Percentiles rank a stretch among this genome's conserved stretches.
Evolutionary conservation across 2,888 invertebrate genomes (phyloP).

Genomic region (Encarsia formosa): DNA sequence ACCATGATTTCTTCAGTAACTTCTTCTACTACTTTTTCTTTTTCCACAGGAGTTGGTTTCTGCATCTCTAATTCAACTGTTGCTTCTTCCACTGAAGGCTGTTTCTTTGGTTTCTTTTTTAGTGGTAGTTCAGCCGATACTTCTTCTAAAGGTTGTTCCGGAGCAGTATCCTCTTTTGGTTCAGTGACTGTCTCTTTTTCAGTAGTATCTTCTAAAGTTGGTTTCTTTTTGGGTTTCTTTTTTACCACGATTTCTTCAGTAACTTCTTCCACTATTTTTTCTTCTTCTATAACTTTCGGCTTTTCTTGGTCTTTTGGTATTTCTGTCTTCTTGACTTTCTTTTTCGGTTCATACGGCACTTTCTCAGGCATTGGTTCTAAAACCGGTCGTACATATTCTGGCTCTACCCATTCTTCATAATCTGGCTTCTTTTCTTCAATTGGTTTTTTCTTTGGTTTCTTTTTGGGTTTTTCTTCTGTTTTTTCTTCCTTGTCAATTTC

Average conservation of each 20-base stretch:
- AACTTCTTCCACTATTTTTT: slow-evolving; percentile 35
- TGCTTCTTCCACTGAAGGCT: slow-evolving; percentile 33
- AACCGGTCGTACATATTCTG: slow-evolving; percentile 46
- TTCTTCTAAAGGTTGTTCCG: slow-evolving; percentile 31
- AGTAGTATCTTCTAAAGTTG: slow-evolving; percentile 30
- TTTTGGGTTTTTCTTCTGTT: slow-evolving; percentile 34
- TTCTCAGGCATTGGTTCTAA: slow-evolving; percentile 48
- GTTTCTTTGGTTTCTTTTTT: slow-evolving; percentile 38
- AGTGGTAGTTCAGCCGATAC: slow-evolving; percentile 31
- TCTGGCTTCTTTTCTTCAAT: slow-evolving; percentile 35
- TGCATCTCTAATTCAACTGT: slow-evolving; percentile 42
- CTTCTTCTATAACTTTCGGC: slow-evolving; percentile 41
- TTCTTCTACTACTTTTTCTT: slow-evolving; percentile 43
- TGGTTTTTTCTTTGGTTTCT: slow-evolving; percentile 40
- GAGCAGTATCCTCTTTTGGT: slow-evolving; percentile 37
- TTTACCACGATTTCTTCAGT: slow-evolving; percentile 30
- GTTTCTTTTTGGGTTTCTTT: slow-evolving; percentile 36
- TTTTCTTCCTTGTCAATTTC: slow-evolving; percentile 38
- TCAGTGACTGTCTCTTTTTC: slow-evolving; percentile 40
- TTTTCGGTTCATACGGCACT: slow-evolving; percentile 39
- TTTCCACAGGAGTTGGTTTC: slow-evolving; percentile 33
- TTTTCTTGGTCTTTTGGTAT: slow-evolving; percentile 46
- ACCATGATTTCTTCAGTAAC: slow-evolving; percentile 19
- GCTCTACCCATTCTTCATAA: slow-evolving; percentile 43
- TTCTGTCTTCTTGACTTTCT: slow-evolving; percentile 21